Conservation (phyloP, 2,888 invertebrate genomes). For the Hermaeophaga mercurialis region DNA sequence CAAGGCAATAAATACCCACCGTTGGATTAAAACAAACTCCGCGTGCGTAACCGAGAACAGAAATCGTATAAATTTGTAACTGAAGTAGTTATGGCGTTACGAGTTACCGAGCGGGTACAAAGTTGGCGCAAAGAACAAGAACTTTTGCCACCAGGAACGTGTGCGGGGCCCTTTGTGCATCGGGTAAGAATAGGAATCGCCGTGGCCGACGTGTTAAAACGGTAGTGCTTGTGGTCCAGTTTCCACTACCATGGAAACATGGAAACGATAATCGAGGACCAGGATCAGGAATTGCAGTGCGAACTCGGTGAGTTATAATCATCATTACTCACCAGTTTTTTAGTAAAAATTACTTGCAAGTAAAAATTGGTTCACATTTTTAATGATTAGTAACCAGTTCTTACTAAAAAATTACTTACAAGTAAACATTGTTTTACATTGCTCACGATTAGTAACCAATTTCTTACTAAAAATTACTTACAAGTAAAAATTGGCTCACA, state of each 20-base stretch:
- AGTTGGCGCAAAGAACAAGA: conserved; percentile 19
- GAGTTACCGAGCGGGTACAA: conserved; percentile 27
- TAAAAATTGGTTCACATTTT: too few relatives aligned
- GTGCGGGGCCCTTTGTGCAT: conserved; percentile 16
- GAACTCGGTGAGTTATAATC: conserved; percentile 61
- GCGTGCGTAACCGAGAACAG: not conserved
- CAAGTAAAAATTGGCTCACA: too few relatives aligned
- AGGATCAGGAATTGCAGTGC: conserved; percentile 67
- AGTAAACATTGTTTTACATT: too few relatives aligned
- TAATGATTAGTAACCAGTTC: too few relatives aligned
- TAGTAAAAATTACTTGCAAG: too few relatives aligned
- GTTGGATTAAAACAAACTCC: not conserved
- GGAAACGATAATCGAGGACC: conserved; percentile 74
- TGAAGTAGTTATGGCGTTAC: conserved; percentile 33
- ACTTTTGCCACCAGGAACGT: conserved; percentile 12
- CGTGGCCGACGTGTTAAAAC: conserved; percentile 35
- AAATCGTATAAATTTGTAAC: too few relatives aligned
- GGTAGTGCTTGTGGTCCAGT: conserved; percentile 45
- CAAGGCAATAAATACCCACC: too few relatives aligned
- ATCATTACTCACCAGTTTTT: too few relatives aligned
- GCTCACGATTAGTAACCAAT: too few relatives aligned
- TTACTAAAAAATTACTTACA: too few relatives aligned
- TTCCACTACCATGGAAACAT: conserved; percentile 56
- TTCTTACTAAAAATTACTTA: too few relatives aligned
- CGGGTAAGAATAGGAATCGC: conserved; percentile 4